phyloP scores from a whole-genome alignment of 1,140 invertebrate species.

The Gyrodactylus salaris region DNA sequence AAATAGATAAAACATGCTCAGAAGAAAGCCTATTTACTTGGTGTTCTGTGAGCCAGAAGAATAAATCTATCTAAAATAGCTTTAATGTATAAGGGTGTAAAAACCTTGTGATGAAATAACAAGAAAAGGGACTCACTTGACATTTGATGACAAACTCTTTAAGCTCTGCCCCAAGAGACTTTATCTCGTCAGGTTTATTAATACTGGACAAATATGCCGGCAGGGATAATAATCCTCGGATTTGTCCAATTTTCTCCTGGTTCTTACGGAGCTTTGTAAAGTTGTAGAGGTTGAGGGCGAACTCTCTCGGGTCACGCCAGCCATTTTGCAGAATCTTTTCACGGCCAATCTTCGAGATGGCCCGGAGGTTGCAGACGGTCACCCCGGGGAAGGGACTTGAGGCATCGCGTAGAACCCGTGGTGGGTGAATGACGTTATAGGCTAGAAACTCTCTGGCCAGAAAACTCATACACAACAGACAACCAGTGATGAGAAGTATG shows the following conservation, averaged over 20 bases:
- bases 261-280: not conserved
- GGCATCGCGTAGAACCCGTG: not conserved
- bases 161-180: not conserved
- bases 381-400: not conserved
- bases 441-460: not conserved
- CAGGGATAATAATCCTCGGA: not conserved
- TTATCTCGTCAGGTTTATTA: not conserved
- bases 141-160: constrained; percentile 4
- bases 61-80: no score
- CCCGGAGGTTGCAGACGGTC: not conserved
- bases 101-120: no score
- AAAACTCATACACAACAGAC: not conserved
- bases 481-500: not conserved
- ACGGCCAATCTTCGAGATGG: not conserved
- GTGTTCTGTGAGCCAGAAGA: no score
- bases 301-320: constrained; percentile 3
- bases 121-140: constrained; percentile 3
- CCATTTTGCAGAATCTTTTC: not conserved
- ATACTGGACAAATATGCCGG: constrained; percentile 1
- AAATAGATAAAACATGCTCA: no score
- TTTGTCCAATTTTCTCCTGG: not conserved
- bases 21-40: no score
- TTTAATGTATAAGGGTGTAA: no score
- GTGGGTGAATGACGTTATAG: constrained; percentile 7
- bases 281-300: not conserved